Base-by-base conservation (phyloP, 2,797 vertebrate genomes). In the Arctocebus calabarensis region DNA sequence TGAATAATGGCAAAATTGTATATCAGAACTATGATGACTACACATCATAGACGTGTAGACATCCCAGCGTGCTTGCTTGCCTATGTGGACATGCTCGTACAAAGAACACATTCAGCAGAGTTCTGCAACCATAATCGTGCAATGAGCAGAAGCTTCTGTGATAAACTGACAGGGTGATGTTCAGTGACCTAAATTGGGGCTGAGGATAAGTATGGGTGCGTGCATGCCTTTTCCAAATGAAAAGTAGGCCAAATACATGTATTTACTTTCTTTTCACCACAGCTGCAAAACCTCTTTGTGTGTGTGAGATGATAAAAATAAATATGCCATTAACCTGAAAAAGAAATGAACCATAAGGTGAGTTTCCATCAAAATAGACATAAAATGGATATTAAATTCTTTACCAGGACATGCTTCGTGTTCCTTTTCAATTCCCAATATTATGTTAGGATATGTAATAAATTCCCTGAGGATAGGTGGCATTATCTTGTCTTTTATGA, bases 321-420 rank as follows among this genome's bases (percentile, higher is more conserved):
- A 95, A 94, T 78, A 92, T 78, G 71, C 71, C 84, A 95, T 95
- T 96, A 95, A 84, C 84, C 89, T 90, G 59, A 84, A 94, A 95
- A 92, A 61, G 40, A 89, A 96, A 94, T 96, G 61, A 92, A 91
- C 74, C 62, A 62, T 77, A 88, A 94, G 34, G 11, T 55, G 1
- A 11, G 10, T 48, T 91, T 94, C 57, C 78, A 84, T 89, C 55
- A 71, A 96, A 95, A 77, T 29, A 77, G 55, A 92, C 34, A 77
- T 71, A 62, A 89, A 92, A 45, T 62, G 19, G 37, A 96, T 92
- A 84, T 78, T 92, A 75, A 94, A 93, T 52, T 75, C 25, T n/a
- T 64, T 32, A 66, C 34, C 12, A 14, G 16, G 45, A 27, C 16
- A 70, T n/a, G 84, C 17, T 71, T 78, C 43, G 20, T 57, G 40